These are phyloP conservation scores for Arctopsyche grandis DNA, from an alignment of 1,140 invertebrate species.

Conservation along the genomic window DNA sequence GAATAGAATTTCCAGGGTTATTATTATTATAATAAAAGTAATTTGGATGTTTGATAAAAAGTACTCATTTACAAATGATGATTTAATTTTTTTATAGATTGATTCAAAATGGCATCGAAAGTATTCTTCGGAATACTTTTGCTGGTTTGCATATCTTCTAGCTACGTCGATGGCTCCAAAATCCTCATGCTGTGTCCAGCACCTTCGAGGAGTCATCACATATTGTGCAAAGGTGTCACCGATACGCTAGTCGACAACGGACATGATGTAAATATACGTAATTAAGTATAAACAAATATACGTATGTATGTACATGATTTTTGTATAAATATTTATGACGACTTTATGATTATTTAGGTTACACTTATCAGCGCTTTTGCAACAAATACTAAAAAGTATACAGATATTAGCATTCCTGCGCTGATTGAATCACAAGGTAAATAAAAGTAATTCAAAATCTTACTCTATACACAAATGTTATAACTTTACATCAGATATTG, in stretches of 20 bases:
- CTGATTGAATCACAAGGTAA: not conserved
- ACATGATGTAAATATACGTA: constrained; percentile 48
- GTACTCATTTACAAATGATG: too few relatives aligned
- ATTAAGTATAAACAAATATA: not conserved
- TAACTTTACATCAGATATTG: too few relatives aligned
- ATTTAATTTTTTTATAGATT: too few relatives aligned
- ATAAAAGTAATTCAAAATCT: not conserved
- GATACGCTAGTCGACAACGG: constrained; percentile 44
- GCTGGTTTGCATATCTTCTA: too few relatives aligned
- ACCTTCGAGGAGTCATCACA: constrained; percentile 45
- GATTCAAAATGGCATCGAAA: not conserved
- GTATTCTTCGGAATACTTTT: not conserved
- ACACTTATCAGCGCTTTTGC: not conserved
- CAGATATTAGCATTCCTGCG: not conserved
- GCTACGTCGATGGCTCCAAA: constrained; percentile 24
- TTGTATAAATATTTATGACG: not conserved
- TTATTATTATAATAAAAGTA: too few relatives aligned
- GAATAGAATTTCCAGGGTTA: too few relatives aligned
- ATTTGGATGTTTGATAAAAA: too few relatives aligned
- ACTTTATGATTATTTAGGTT: not conserved
- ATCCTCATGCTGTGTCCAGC: constrained; percentile 41
- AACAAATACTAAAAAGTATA: not conserved
- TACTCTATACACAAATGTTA: not conserved
- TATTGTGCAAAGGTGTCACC: constrained; percentile 43
- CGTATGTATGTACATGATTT: not conserved